Evolutionary conservation across 2,113 vertebrate species (phyloP).

Genomic region (Dryoscopus gambensis): DNA sequence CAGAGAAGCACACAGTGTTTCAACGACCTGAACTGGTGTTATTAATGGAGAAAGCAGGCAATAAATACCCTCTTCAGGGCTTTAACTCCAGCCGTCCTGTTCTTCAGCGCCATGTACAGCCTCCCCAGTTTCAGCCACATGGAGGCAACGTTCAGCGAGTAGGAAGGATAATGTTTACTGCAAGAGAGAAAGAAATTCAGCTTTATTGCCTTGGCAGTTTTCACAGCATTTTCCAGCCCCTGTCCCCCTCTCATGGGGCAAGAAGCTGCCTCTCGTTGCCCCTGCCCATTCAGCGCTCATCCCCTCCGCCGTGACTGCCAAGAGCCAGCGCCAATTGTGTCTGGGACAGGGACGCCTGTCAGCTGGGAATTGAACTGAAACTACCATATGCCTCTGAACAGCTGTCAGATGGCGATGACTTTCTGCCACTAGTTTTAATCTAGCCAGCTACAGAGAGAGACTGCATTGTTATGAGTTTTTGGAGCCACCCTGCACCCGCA

Average conservation of each 20-base stretch:
- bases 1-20: not conserved
- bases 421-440: conserved; percentile 40
- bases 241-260: not conserved
- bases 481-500: not conserved
- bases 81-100: conserved; percentile 67
- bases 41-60: not conserved
- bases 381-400: conserved; percentile 48
- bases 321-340: not conserved
- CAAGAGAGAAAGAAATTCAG: not conserved
- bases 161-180: conserved; percentile 88
- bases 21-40: not conserved
- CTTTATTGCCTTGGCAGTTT: conserved; percentile 3
- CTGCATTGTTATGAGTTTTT: not conserved
- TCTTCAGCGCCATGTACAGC: conserved; percentile 82
- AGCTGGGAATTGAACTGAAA: conserved; percentile 36
- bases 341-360: not conserved
- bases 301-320: conserved; percentile 7
- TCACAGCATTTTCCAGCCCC: not conserved
- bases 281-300: not conserved
- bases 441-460: conserved; percentile 21
- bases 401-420: conserved; percentile 58
- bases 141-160: conserved; percentile 93
- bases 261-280: not conserved
- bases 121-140: conserved; percentile 93
- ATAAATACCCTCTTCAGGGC: conserved; percentile 86